Evolutionary conservation across 2,888 invertebrate genomes (phyloP).

Genomic region (Gymnocheta viridis): DNA sequence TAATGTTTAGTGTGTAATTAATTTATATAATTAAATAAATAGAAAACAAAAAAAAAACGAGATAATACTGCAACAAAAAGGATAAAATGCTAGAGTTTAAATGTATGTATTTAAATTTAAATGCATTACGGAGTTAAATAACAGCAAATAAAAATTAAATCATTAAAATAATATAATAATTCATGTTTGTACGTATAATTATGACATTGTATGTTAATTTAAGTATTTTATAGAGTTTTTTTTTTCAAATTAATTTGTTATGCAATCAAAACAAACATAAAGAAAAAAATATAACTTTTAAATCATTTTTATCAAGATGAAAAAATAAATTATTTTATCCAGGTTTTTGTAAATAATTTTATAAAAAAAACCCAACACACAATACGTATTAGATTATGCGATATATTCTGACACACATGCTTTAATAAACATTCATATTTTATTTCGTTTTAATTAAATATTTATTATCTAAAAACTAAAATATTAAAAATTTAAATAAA

Average conservation of each 20-base stretch:
- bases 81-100: slow-evolving; percentile 68
- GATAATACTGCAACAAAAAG: slow-evolving; percentile 10
- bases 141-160: slow-evolving; percentile 41
- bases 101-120: slow-evolving; percentile 69
- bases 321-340: background rate
- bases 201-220: slow-evolving; percentile 32
- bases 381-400: background rate
- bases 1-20: slow-evolving; percentile 57
- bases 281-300: slow-evolving; percentile 9
- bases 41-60: background rate
- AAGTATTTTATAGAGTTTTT: background rate
- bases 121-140: background rate
- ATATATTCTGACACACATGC: background rate
- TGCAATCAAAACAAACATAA: background rate
- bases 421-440: slow-evolving; percentile 2
- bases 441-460: slow-evolving; percentile 35
- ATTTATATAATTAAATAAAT: slow-evolving; percentile 47
- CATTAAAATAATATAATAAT: slow-evolving; percentile 18
- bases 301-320: slow-evolving; percentile 19
- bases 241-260: slow-evolving; percentile 8
- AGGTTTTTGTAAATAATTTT: slow-evolving; percentile 45
- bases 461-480: slow-evolving; percentile 32
- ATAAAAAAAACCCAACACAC: slow-evolving; percentile 1
- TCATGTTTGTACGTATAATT: slow-evolving; percentile 16
- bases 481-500: slow-evolving; percentile 28